These are phyloP conservation scores for Scleropages formosus DNA, from an alignment of 2,797 vertebrate species.

Conservation along the genomic window DNA sequence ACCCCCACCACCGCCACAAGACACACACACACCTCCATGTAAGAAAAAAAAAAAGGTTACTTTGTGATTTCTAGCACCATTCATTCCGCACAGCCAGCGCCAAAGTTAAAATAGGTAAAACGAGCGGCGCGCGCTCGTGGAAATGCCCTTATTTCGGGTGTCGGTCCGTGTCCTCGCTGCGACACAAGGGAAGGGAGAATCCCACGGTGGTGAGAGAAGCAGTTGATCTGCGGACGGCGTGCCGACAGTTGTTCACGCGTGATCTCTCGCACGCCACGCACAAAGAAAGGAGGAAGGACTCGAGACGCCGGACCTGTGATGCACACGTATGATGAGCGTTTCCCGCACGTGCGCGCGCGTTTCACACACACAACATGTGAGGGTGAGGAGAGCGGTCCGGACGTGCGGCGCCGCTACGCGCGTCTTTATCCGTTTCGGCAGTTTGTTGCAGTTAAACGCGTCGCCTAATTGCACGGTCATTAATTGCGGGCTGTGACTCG, in stretches of 20 bases:
- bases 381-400: too few species aligned
- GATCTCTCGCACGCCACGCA: neutral
- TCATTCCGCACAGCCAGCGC: neutral
- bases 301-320: neutral
- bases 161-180: neutral
- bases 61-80: neutral
- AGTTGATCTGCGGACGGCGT: slow-evolving; percentile 9
- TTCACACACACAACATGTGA: too few species aligned
- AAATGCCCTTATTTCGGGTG: neutral
- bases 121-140: neutral
- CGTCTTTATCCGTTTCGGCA: neutral
- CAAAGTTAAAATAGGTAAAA: slow-evolving; percentile 25
- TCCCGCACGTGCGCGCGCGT: neutral
- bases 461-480: neutral
- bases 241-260: neutral
- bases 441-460: slow-evolving; percentile 11
- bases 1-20: too few species aligned
- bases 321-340: neutral
- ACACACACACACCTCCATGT: neutral
- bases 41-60: too few species aligned
- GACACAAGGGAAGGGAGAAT: neutral
- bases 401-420: too few species aligned
- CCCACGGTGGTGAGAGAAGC: neutral
- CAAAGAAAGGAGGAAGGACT: neutral
- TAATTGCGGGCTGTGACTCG: too few species aligned